Evolutionary conservation across 2,888 invertebrate genomes (phyloP), one percentile per base, ranked within the genome.

Genomic region (Lasius platythorax): DNA sequence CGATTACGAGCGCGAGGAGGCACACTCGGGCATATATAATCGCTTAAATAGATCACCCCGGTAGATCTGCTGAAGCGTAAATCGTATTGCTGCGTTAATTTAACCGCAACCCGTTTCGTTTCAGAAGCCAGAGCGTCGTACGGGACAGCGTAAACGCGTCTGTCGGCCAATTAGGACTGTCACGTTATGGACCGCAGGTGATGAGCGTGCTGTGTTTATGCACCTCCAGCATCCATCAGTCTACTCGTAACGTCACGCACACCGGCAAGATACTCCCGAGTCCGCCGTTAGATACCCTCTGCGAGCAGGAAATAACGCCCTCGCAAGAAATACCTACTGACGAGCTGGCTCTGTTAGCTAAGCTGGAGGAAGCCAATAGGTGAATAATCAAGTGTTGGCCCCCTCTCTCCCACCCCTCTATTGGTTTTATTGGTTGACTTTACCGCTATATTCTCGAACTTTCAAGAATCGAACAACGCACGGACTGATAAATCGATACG

Each of bases 321-420:
- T 87, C 88, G 87, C 90, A 89, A 85, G 91, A 91, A 87, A 95
- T 95, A 92, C 95, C 96, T 87, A 95, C 96, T 94, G 96, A 98
- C 96, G 98, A 98, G 95, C 97, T 98, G 96, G 98, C 97, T 96
- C 96, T 99, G 92, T 96, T 99, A 94, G 98, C 98, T 96, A 98
- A 98, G 95, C 97, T 99, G 96, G 99, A 99, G 96, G 98, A 98
- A 95, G 99, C 98, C 94, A 99, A 99, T 95, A 96, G 96, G 97
- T 97, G 92, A 93, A 91, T 85, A 40, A 64, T 68, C 64, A 61
- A 81, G 43, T 30, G 70, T 23, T 23, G 23, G 0, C 23, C 9
- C 43, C 28, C 9, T 33, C 37, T 37, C n/a, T n/a, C n/a, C 37
- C 37, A 5, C 5, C 5, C 37, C 5, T 37, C 37, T 4, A n/a